phyloP scores from a whole-genome alignment of 2,888 invertebrate species.

The Diaprepes abbreviatus region DNA sequence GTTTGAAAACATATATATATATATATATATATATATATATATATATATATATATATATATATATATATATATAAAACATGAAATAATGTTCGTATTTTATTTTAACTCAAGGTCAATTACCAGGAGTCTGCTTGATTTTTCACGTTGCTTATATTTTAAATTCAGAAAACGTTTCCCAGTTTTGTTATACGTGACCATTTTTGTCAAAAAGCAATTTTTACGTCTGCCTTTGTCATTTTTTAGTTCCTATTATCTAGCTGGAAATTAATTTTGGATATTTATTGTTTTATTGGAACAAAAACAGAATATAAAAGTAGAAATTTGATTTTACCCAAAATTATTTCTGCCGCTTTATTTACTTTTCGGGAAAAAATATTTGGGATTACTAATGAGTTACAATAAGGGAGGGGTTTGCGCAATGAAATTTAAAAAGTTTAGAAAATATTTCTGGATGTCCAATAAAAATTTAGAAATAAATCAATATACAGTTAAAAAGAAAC shows the following conservation, averaged over 20 bases:
- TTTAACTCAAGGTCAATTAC: neutral
- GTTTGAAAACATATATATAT: no score
- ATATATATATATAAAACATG: no score
- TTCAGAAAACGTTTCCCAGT: conserved; percentile 41
- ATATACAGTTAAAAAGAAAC: no score
- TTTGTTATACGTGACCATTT: conserved; percentile 43
- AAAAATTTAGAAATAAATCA: no score
- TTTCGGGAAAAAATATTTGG: no score
- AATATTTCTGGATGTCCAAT: no score
- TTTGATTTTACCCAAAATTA: neutral
- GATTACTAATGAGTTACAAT: no score
- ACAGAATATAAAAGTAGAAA: neutral
- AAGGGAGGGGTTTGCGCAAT: no score
- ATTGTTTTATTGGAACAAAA: neutral
- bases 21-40: no score
- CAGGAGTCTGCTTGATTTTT: neutral
- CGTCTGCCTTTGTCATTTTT: neutral
- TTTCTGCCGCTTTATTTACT: no score
- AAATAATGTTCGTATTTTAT: neutral
- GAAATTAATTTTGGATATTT: neutral
- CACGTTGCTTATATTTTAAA: conserved; percentile 26
- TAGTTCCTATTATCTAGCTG: neutral
- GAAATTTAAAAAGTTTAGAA: no score
- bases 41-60: no score
- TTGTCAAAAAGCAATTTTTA: neutral